These are phyloP conservation scores for Lithophane ornitopus DNA, from an alignment of 2,888 invertebrate species.

Conservation along the genomic window DNA sequence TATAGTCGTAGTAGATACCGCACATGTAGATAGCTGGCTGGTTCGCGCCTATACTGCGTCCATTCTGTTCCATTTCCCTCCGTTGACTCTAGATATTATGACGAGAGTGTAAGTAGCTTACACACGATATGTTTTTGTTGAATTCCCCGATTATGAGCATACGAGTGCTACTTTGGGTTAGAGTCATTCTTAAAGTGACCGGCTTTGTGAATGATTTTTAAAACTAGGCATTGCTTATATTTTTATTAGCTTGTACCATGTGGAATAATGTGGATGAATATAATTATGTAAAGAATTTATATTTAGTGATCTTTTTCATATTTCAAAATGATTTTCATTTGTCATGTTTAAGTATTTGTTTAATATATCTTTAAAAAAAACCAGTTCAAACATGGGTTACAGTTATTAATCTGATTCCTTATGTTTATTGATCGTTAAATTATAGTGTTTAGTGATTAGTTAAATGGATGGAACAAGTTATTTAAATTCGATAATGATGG, in stretches of 20 bases:
- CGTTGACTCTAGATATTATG: slow-evolving; percentile 56
- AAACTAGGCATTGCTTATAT: slow-evolving; percentile 27
- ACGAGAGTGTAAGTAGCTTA: slow-evolving; percentile 59
- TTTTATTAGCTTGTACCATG: slow-evolving; percentile 7
- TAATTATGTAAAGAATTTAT: too few species aligned
- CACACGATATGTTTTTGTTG: slow-evolving; percentile 61
- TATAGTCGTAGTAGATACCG: slow-evolving; percentile 44
- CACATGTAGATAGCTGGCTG: slow-evolving; percentile 49
- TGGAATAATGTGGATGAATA: not conserved
- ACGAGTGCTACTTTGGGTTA: slow-evolving; percentile 48
- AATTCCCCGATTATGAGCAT: slow-evolving; percentile 54
- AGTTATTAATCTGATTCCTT: slow-evolving; percentile 28
- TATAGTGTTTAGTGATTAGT: slow-evolving; percentile 41
- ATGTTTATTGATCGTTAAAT: slow-evolving; percentile 43
- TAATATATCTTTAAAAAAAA: not conserved
- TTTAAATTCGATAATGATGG: slow-evolving; percentile 70
- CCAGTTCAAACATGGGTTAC: slow-evolving; percentile 18
- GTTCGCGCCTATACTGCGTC: slow-evolving; percentile 42
- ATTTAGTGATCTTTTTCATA: not conserved
- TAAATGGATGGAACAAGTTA: slow-evolving; percentile 67
- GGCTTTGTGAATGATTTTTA: slow-evolving; percentile 41
- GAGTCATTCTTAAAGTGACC: slow-evolving; percentile 54
- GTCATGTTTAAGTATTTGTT: not conserved
- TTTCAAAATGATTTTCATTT: not conserved
- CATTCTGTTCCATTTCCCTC: slow-evolving; percentile 61